These are phyloP conservation scores for Bufotes viridis DNA, from an alignment of 2,797 vertebrate species.

Conservation along the genomic window DNA sequence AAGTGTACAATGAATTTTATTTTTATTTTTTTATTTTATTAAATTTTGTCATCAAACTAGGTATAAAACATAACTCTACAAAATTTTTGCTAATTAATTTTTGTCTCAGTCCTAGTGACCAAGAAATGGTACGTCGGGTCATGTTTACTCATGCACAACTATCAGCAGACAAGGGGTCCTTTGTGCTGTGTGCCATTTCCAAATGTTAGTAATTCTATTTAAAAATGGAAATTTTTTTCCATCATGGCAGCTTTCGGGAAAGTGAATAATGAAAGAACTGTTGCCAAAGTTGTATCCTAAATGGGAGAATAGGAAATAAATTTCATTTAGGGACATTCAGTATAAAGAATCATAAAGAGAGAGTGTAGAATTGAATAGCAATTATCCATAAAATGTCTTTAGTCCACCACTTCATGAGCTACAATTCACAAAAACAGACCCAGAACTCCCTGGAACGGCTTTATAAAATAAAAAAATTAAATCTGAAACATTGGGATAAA, in stretches of 20 bases:
- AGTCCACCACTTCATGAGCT: not conserved
- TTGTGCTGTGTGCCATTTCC: slow-evolving; percentile 63
- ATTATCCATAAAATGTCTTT: not conserved
- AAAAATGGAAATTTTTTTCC: slow-evolving; percentile 34
- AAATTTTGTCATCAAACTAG: slow-evolving; percentile 20
- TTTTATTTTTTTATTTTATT: not conserved
- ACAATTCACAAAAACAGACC: not conserved
- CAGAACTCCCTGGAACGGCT: not conserved
- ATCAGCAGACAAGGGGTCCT: slow-evolving; percentile 60
- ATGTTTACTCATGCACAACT: slow-evolving; percentile 64
- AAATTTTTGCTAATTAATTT: slow-evolving; percentile 69
- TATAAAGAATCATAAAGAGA: too few relatives aligned
- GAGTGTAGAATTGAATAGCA: not conserved
- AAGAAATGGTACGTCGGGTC: slow-evolving; percentile 57
- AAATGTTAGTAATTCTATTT: slow-evolving; percentile 52
- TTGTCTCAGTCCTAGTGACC: slow-evolving; percentile 65
- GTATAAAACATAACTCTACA: slow-evolving; percentile 60
- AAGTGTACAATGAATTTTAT: not conserved
- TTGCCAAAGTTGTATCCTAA: slow-evolving; percentile 10
- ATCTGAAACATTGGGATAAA: not conserved
- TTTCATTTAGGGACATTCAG: not conserved
- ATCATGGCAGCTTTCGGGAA: slow-evolving; percentile 41
- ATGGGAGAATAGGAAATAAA: not conserved
- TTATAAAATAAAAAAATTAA: not conserved
- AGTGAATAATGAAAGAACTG: slow-evolving; percentile 23